These are phyloP conservation scores for Lasioglossum vierecki DNA, from an alignment of 2,888 invertebrate species.

Conservation along the genomic window DNA sequence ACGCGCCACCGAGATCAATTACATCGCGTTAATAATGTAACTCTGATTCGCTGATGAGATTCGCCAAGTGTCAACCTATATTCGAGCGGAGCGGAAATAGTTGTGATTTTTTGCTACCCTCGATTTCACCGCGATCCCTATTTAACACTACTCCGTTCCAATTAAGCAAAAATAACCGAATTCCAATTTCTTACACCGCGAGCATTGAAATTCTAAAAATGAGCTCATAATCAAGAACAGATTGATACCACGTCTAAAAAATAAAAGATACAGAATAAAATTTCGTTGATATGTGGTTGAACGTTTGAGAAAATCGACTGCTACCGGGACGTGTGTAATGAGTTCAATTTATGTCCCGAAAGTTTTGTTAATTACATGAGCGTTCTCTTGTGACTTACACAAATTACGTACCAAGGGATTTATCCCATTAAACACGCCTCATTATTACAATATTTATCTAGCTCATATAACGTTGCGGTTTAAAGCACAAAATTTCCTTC, in stretches of 20 bases:
- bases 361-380: neutral
- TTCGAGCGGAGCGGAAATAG: neutral
- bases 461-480: neutral
- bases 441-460: constrained; percentile 11
- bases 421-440: neutral
- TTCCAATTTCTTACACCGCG: neutral
- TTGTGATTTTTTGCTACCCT: neutral
- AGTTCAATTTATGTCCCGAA: neutral
- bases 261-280: neutral
- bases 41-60: constrained; percentile 6
- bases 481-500: neutral
- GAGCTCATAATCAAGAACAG: neutral
- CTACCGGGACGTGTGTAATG: neutral
- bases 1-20: constrained; percentile 6
- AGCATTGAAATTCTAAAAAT: neutral
- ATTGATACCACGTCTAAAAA: neutral
- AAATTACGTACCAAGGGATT: neutral
- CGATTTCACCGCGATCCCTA: neutral
- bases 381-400: neutral
- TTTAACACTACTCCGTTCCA: neutral
- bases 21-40: constrained; percentile 1
- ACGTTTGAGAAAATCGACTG: neutral
- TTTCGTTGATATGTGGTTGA: neutral
- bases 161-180: neutral
- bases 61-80: constrained; percentile 5